These are phyloP conservation scores for Oryctolagus cuniculus DNA, from an alignment of 2,113 vertebrate species.

Conservation along the genomic window mOryCun1.1 NC_091448.1:40055501-40056000, in stretches of 20 bases:
- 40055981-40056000: neutral
- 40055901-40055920: slow-evolving; percentile 14
- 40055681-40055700: neutral
- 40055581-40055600: neutral
- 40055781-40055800: neutral
- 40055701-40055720: slow-evolving; percentile 40
- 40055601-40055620: neutral
- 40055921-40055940: neutral
- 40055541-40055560: neutral
- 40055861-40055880: neutral
- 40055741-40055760: neutral
- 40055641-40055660: neutral
- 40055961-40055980: neutral
- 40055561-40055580: neutral
- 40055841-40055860: neutral
- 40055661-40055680: neutral
- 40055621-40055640: neutral
- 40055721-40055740: slow-evolving; percentile 32
- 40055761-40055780: neutral
- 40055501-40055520: too few species aligned
- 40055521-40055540: neutral
- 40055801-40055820: neutral
- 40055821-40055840: neutral
- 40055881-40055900: neutral
- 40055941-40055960: neutral